Percentiles rank a stretch among this genome's conserved stretches.
Evolutionary conservation across 1,140 invertebrate species (phyloP).

Genomic region (Phenacoccus solenopsis): DNA sequence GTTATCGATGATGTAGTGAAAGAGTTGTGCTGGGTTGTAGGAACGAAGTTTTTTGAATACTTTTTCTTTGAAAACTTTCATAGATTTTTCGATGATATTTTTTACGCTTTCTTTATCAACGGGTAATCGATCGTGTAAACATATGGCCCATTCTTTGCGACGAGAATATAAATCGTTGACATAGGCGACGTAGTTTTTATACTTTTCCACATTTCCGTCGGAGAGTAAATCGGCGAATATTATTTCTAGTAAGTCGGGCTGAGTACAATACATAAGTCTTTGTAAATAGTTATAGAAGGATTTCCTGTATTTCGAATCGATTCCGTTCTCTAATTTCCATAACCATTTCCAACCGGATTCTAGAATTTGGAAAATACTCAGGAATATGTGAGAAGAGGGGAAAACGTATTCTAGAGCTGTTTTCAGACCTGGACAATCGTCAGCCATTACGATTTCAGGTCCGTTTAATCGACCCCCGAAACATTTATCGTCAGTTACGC

Average conservation of each 20-base stretch:
- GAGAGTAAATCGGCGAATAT: background rate
- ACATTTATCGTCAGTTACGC: background rate
- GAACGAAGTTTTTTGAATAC: background rate
- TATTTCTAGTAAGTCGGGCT: background rate
- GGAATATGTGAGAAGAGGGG: background rate
- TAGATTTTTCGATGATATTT: background rate
- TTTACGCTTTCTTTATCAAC: background rate
- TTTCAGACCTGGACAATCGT: background rate
- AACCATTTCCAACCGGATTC: constrained; percentile 3
- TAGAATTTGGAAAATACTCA: background rate
- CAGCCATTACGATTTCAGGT: background rate
- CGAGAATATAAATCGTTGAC: background rate
- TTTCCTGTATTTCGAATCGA: background rate
- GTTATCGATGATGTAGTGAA: background rate
- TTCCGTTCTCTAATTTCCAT: background rate
- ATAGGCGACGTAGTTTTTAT: background rate
- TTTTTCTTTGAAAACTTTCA: constrained; percentile 10
- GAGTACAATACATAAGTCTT: background rate
- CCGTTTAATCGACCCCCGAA: background rate
- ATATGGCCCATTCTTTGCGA: background rate
- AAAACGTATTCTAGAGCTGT: background rate
- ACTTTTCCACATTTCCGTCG: background rate
- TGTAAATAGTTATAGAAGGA: constrained; percentile 2
- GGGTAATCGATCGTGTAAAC: background rate
- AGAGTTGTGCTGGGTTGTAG: background rate